Evolutionary conservation across 2,888 invertebrate genomes (phyloP), one percentile per base, ranked within the genome.

Genomic region (Psococerastis gibbosa): DNA sequence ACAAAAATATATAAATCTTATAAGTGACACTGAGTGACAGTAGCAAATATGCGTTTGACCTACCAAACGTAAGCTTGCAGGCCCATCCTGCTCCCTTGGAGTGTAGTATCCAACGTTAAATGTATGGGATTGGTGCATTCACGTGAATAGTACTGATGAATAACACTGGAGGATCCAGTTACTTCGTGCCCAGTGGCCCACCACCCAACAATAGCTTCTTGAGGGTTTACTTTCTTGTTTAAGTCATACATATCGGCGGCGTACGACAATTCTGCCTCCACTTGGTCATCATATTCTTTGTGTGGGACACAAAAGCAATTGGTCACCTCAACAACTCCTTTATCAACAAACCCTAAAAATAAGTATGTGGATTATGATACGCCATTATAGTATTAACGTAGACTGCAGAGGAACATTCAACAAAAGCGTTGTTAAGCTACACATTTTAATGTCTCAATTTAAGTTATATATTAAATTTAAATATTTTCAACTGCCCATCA

Each of bases 261-360:
- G 66, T 94, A 95, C 58, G 85, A 88, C 45, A 97, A 72, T 63
- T 98, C 95, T 4, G 97, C 88, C 58, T 95, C 94, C n/a, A 95
- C 94, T 68, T 92, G 76, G 1, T 54, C 94, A 52, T 88, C 88
- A 54, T 87, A 83, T 64, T 98, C 97, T 63, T 94, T 95, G 63
- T 98, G 97, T 0, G 97, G 97, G 41, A 98, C 97, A 57, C 95
- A 92, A 66, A 97, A 98, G 60, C 95, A 97, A 60, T 98, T 97
- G 11, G 95, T 95, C 34, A 97, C 88, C 69, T 97, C 95, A 43
- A 95, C 87, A 46, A 85, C 73, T 46, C 89, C 89, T 63, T 91
- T 92, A 55, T 89, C 89, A 33, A 76, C 74, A 31, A 78, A 78
- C 43, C 91, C 89, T 89, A 60, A 45, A 58, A 59, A 43, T 47